A percentile compares a stretch with the other conserved stretches of the same genome.
Evolutionary conservation across 2,888 invertebrate genomes (phyloP).

Genomic region (Formica aserva): DNA sequence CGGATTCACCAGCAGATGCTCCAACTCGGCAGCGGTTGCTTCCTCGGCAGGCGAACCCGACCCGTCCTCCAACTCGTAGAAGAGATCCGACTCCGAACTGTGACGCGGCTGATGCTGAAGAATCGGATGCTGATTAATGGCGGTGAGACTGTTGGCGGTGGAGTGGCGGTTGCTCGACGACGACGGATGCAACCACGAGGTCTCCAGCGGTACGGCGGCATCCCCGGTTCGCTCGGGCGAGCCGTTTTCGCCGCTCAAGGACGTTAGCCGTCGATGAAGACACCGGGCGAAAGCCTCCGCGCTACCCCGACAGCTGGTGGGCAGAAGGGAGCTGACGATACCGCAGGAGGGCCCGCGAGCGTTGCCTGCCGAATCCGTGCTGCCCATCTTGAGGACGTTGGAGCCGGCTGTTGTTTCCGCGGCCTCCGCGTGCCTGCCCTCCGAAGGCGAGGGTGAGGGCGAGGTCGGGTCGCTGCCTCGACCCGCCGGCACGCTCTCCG

Average conservation of each 20-base stretch:
- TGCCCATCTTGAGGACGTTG: slow-evolving; percentile 77
- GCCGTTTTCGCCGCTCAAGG: slow-evolving; percentile 88
- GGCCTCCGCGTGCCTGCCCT: slow-evolving; percentile 64
- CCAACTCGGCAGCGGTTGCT: slow-evolving; percentile 86
- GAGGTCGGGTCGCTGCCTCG: slow-evolving; percentile 65
- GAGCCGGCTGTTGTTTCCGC: slow-evolving; percentile 60
- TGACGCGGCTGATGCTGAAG: slow-evolving; percentile 86
- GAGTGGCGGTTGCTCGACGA: slow-evolving; percentile 74
- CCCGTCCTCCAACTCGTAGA: slow-evolving; percentile 86
- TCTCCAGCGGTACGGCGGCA: slow-evolving; percentile 78
- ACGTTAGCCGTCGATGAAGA: slow-evolving; percentile 91
- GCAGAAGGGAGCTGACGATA: slow-evolving; percentile 80
- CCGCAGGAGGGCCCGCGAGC: slow-evolving; percentile 80
- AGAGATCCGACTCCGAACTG: slow-evolving; percentile 83
- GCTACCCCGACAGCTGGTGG: slow-evolving; percentile 92
- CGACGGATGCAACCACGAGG: slow-evolving; percentile 77
- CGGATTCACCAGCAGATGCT: slow-evolving; percentile 83
- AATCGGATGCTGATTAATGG: slow-evolving; percentile 78
- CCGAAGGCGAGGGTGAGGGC: slow-evolving; percentile 57
- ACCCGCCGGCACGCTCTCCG: slow-evolving; percentile 67
- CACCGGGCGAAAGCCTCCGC: slow-evolving; percentile 94
- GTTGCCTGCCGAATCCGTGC: slow-evolving; percentile 85
- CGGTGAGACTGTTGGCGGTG: slow-evolving; percentile 74
- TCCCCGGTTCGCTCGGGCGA: slow-evolving; percentile 60
- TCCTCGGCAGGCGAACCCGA: slow-evolving; percentile 91